Percentiles rank a stretch among this genome's conserved stretches.
Conservation (phyloP, 1,140 invertebrate species). For the Drosophila biarmipes region DNA sequence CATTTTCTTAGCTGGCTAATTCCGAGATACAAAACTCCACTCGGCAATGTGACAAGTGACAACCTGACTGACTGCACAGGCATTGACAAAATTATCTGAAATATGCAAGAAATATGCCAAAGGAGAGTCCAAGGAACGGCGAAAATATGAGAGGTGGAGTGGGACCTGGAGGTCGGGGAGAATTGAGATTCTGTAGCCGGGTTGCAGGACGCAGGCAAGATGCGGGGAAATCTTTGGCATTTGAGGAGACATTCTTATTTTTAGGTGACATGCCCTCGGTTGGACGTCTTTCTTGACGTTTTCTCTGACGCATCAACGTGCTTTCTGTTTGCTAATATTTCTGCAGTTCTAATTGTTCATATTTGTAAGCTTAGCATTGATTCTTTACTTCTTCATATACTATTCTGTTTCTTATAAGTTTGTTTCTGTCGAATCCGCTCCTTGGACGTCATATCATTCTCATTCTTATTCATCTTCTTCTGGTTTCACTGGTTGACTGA, state of each 20-base stretch:
- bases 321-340: conserved; percentile 1
- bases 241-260: conserved; percentile 83
- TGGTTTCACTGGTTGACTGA: conserved; percentile 28
- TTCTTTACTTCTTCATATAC: background rate
- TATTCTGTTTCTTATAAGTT: background rate
- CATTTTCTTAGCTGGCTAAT: conserved; percentile 76
- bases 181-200: conserved; percentile 14
- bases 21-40: conserved; percentile 71
- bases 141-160: conserved; percentile 37
- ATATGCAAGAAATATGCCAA: conserved; percentile 81
- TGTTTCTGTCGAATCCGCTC: background rate
- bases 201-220: conserved; percentile 10
- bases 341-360: conserved; percentile 30
- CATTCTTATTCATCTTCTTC: conserved; percentile 16
- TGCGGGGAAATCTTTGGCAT: conserved; percentile 72
- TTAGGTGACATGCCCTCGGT: conserved; percentile 84
- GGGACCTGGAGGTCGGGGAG: conserved; percentile 23
- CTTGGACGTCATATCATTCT: conserved; percentile 5
- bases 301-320: conserved; percentile 46
- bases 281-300: conserved; percentile 64
- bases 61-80: conserved; percentile 84
- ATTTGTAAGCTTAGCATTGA: conserved; percentile 2
- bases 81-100: conserved; percentile 85
- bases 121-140: conserved; percentile 33
- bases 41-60: conserved; percentile 79